Base-by-base conservation (phyloP, 2,888 invertebrate species). In the Argyresthia goedartella region DNA sequence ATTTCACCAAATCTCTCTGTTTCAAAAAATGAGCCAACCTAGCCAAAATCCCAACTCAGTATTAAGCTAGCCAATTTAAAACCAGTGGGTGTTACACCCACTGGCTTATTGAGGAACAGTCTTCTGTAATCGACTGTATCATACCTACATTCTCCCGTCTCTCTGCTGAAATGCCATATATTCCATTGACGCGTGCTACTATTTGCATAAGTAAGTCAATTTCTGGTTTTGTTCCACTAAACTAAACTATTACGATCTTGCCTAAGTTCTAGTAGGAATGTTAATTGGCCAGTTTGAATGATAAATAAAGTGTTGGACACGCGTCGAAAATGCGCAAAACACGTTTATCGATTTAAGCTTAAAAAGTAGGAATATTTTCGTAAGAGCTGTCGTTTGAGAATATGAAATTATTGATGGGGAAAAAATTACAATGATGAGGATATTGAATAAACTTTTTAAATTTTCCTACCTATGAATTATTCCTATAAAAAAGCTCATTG, bases 151-250 rank as follows among this genome's bases (percentile, higher is more conserved):
- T 6, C 25, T 4, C 6, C 25, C 25, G 2, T 6, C 25, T 64
- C 73, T 70, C 73, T 77, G 82, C 74, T 78, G 78, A 80, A 77
- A 76, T 74, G 65, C 36, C 49, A 72, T 65, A 63, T 71, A 73
- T 74, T 67, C 65, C 71, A 71, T 66, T 70, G 66, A 67, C 73
- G 69, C 68, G 72, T 70, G 71, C 66, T 71, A 44, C 49, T 45
- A 71, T 76, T 79, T 73, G 73, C 74, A 77, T 74, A 65, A 59
- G 61, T 61, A 62, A 63, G 63, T 64, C 35, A 25, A 36, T n/a
- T 48, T 48, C 48, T 15, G 48, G 48, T 48, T 47, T 48, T 35
- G 15, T 34, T 48, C 33, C 25, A 16, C 11, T 45, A 16, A 15
- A 45, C n/a, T n/a, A 15, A 9, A 15, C 0, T 45, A 36, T 35